A percentile compares a stretch with the other conserved stretches of the same genome.
Evolutionary conservation across 2,888 invertebrate genomes (phyloP).

Genomic region (Watsonalla binaria): DNA sequence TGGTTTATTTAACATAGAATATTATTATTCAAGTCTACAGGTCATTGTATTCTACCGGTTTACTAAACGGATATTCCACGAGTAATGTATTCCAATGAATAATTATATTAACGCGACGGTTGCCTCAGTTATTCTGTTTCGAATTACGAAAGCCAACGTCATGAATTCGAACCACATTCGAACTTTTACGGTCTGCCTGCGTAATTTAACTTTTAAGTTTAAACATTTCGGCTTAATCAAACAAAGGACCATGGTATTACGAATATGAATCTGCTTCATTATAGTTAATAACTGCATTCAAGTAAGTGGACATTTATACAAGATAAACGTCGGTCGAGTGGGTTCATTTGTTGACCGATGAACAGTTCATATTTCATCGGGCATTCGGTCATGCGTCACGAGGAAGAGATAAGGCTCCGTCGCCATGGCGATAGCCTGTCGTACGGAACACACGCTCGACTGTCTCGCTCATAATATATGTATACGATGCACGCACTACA

Average conservation of each 20-base stretch:
- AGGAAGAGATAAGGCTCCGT: conserved; percentile 38
- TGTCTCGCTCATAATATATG: background rate
- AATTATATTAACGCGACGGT: background rate
- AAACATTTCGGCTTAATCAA: too few relatives aligned
- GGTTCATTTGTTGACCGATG: conserved; percentile 2
- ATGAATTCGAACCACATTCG: too few relatives aligned
- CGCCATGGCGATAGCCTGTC: conserved; percentile 16
- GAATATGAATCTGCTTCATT: background rate
- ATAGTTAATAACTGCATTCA: background rate
- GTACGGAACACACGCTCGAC: background rate
- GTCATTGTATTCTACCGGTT: background rate
- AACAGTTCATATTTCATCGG: conserved; percentile 37
- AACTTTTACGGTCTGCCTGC: too few relatives aligned
- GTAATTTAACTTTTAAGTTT: too few relatives aligned
- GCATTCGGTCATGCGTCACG: conserved; percentile 40
- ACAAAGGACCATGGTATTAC: too few relatives aligned
- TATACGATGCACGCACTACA: background rate
- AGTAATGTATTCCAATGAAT: background rate
- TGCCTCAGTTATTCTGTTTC: background rate
- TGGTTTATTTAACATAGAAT: conserved; percentile 1
- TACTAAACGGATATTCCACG: background rate
- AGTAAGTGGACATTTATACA: background rate
- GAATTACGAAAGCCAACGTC: too few relatives aligned
- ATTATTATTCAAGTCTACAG: background rate
- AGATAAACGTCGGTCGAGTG: background rate